Conservation (phyloP, 2,113 vertebrate genomes). For the Neogobius melanostomus region DNA sequence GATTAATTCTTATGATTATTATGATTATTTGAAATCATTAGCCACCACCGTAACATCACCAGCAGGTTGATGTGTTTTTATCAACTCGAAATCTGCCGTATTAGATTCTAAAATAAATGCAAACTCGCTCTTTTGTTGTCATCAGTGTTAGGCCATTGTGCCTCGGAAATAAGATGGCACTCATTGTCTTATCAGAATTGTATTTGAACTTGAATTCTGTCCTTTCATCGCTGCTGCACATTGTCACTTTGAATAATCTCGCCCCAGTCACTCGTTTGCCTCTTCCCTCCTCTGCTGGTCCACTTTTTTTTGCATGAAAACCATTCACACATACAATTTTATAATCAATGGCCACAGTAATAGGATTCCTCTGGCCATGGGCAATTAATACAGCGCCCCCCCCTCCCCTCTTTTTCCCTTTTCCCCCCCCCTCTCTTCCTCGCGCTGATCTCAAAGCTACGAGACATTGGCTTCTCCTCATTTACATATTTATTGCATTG, state of each 20-base stretch:
- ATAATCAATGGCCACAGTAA: slow-evolving; percentile 99
- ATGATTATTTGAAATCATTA: not conserved
- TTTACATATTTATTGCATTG: slow-evolving; percentile 99
- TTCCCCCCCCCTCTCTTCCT: slow-evolving; percentile 31
- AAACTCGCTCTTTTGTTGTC: slow-evolving; percentile 4
- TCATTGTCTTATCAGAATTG: slow-evolving; percentile 44
- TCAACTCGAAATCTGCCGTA: not conserved
- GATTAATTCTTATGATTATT: not conserved
- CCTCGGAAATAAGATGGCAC: slow-evolving; percentile 24
- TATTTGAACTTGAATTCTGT: slow-evolving; percentile 46
- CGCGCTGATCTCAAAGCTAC: slow-evolving; percentile 95
- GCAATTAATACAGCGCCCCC: slow-evolving; percentile 97
- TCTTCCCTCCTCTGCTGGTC: slow-evolving; percentile 52
- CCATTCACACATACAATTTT: slow-evolving; percentile 92
- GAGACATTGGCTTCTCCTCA: slow-evolving; percentile 97
- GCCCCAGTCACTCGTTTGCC: slow-evolving; percentile 65
- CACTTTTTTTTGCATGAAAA: slow-evolving; percentile 82
- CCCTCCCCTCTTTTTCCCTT: not conserved
- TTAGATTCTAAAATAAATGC: slow-evolving; percentile 1
- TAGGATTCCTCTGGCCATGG: slow-evolving; percentile 98
- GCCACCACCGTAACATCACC: not conserved
- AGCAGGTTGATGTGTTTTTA: not conserved
- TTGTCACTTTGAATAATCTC: slow-evolving; percentile 42
- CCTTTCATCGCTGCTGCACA: slow-evolving; percentile 44
- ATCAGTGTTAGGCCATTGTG: slow-evolving; percentile 8